Conservation (phyloP, 2,113 vertebrate genomes). For the Eira barbara region DNA sequence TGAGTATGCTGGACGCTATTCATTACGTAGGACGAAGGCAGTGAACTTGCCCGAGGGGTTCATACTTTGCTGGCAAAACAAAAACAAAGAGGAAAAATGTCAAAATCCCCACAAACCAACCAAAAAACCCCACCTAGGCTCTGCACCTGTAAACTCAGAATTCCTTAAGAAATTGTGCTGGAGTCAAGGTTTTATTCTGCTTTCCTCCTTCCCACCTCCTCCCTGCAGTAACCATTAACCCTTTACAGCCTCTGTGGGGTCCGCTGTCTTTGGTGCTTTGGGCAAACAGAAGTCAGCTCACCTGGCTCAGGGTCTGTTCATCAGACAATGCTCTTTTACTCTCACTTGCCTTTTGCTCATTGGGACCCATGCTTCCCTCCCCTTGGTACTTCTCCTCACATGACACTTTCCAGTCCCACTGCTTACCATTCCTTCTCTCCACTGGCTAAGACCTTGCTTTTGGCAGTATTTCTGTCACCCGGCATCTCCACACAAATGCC, state of each 20-base stretch:
- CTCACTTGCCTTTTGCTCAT: not conserved
- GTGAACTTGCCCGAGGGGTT: not conserved
- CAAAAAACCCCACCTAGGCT: not conserved
- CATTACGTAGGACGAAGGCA: not conserved
- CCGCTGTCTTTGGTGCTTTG: not conserved
- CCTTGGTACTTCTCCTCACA: not conserved
- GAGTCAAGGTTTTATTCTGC: not conserved
- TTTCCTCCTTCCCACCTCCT: accelerated
- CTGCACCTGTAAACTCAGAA: not conserved
- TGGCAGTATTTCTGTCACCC: not conserved
- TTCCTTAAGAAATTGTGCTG: not conserved
- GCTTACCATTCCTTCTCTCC: not conserved
- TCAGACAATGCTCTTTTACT: not conserved
- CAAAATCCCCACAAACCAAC: not conserved
- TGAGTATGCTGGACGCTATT: not conserved
- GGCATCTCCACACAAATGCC: not conserved
- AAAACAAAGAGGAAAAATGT: not conserved
- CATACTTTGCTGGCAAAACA: not conserved
- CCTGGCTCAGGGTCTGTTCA: not conserved
- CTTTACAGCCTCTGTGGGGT: not conserved
- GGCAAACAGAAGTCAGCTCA: not conserved
- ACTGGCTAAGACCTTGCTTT: not conserved
- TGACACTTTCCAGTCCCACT: not conserved
- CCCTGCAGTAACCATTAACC: not conserved
- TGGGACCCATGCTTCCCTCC: not conserved